A percentile compares a stretch with the other conserved stretches of the same genome.
These are phyloP conservation scores for Tapera naevia DNA, from an alignment of 2,797 vertebrate species.

Conservation along the genomic window DNA sequence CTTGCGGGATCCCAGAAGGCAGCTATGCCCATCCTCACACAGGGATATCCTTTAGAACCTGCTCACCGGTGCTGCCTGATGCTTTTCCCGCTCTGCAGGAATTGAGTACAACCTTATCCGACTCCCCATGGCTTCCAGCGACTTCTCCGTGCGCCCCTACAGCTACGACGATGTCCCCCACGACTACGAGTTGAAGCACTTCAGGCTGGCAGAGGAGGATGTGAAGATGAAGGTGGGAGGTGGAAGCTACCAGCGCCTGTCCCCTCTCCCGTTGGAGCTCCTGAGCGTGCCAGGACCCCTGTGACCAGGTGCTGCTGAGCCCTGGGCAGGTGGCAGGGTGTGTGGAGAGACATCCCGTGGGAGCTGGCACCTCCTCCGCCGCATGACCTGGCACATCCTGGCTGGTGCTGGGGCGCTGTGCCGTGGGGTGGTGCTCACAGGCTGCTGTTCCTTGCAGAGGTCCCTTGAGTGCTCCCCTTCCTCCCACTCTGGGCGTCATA, in stretches of 20 bases:
- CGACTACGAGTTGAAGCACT: slow-evolving; percentile 86
- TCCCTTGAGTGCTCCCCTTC: not conserved
- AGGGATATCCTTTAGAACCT: accelerated
- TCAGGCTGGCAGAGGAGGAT: slow-evolving; percentile 87
- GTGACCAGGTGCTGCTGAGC: not conserved
- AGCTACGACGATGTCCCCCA: slow-evolving; percentile 85
- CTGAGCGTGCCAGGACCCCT: accelerated
- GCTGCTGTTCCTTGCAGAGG: slow-evolving; percentile 77
- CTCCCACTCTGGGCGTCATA: slow-evolving; percentile 76
- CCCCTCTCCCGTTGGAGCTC: accelerated
- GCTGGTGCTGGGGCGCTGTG: not conserved
- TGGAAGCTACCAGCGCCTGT: not conserved
- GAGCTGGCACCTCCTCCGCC: not conserved
- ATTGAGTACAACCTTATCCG: slow-evolving; percentile 91
- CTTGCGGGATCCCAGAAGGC: accelerated
- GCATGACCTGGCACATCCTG: not conserved
- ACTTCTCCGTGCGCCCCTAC: slow-evolving; percentile 90
- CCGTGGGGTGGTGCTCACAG: not conserved
- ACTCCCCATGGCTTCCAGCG: slow-evolving; percentile 93
- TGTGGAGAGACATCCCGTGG: not conserved
- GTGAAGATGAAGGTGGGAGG: slow-evolving; percentile 86
- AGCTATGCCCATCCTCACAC: accelerated
- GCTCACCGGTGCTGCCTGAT: accelerated
- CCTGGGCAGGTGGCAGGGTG: not conserved
- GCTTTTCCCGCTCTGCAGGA: slow-evolving; percentile 72